Evolutionary conservation across 2,888 invertebrate genomes (phyloP).

Genomic region (Eustalomyia histrio): DNA sequence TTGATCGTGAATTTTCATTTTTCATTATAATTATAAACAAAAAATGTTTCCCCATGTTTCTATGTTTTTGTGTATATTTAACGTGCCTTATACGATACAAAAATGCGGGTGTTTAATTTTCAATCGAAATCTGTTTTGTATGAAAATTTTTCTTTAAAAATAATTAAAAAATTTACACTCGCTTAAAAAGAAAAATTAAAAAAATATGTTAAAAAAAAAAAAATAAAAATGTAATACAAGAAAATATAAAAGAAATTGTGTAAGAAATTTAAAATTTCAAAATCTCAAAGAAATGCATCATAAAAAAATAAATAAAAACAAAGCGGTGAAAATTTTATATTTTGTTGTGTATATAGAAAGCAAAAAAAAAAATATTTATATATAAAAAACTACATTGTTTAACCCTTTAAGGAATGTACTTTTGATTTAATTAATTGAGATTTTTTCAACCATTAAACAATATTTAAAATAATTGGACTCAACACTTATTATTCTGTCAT

Average conservation of each 20-base stretch:
- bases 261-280: conserved; percentile 31
- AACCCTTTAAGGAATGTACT: not conserved
- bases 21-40: conserved; percentile 42
- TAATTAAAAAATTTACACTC: conserved; percentile 5
- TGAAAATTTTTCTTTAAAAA: conserved; percentile 18
- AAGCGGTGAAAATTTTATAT: conserved; percentile 32
- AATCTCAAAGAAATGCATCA: conserved; percentile 21
- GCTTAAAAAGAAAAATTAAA: not conserved
- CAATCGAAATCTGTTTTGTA: conserved; percentile 16
- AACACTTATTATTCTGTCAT: too few species aligned
- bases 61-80: conserved; percentile 22
- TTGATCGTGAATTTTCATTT: conserved; percentile 57
- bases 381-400: not conserved
- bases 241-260: conserved; percentile 18
- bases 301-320: not conserved
- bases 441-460: too few species aligned
- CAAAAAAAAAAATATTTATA: not conserved
- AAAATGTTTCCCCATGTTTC: conserved; percentile 19
- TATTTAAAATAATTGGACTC: too few species aligned
- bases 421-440: not conserved
- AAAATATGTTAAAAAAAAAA: not conserved
- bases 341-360: conserved; percentile 44
- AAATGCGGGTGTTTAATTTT: conserved; percentile 47
- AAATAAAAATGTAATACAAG: conserved; percentile 8
- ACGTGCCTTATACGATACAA: conserved; percentile 43